Evolutionary conservation across 1,140 invertebrate species (phyloP).

Genomic region (Notospermus geniculatus): DNA sequence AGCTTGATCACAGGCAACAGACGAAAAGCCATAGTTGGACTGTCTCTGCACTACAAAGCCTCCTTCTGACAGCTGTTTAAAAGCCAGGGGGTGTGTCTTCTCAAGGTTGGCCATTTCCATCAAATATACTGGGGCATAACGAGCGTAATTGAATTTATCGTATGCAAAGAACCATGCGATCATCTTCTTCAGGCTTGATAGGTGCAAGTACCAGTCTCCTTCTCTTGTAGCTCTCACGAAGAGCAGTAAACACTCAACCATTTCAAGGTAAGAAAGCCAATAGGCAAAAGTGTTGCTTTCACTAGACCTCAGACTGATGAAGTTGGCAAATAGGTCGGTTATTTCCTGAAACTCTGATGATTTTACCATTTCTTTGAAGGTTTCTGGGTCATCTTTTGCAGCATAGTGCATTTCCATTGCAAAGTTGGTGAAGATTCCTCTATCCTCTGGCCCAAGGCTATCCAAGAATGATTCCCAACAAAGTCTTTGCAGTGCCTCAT

Average conservation of each 20-base stretch:
- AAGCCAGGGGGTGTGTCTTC: background rate
- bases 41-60: background rate
- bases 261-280: conserved; percentile 14
- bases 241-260: conserved; percentile 12
- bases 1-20: conserved; percentile 13
- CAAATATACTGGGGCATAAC: conserved; percentile 12
- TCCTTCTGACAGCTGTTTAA: background rate
- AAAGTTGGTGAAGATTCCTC: too few relatives aligned
- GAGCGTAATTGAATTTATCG: conserved; percentile 15
- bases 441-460: too few relatives aligned
- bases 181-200: conserved; percentile 6
- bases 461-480: too few relatives aligned
- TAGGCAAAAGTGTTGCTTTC: too few relatives aligned
- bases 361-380: too few relatives aligned
- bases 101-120: conserved; percentile 12
- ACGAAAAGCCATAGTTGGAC: background rate
- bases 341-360: too few relatives aligned
- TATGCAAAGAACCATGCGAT: conserved; percentile 16
- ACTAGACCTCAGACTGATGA: too few relatives aligned
- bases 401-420: too few relatives aligned
- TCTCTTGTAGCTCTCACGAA: conserved; percentile 18
- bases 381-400: too few relatives aligned
- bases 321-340: too few relatives aligned
- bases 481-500: too few relatives aligned
- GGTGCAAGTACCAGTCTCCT: conserved; percentile 17